Conservation (phyloP, 2,888 invertebrate genomes). For the Drosophila acutilabella region DNA sequence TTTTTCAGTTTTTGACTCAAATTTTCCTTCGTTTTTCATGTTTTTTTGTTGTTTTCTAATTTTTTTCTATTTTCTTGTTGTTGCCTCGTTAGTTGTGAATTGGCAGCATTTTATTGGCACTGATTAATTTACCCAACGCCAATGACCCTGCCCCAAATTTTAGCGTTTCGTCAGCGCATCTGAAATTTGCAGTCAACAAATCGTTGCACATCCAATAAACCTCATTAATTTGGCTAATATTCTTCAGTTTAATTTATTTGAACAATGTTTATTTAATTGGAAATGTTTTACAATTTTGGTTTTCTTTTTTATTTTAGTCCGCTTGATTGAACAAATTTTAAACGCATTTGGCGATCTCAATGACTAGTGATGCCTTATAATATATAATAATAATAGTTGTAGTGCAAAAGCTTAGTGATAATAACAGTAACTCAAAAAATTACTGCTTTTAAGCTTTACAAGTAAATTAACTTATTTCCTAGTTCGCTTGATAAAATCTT, state of each 20-base stretch:
- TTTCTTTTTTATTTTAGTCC: too few species aligned
- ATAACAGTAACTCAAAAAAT: too few species aligned
- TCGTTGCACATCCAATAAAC: neutral
- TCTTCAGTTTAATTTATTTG: neutral
- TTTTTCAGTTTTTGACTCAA: slow-evolving; percentile 43
- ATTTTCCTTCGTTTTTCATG: slow-evolving; percentile 21
- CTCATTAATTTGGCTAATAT: neutral
- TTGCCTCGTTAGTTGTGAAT: slow-evolving; percentile 38
- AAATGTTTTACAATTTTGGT: too few species aligned
- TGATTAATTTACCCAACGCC: slow-evolving; percentile 63
- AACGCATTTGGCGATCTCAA: too few species aligned
- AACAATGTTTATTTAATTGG: neutral
- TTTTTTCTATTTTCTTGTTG: slow-evolving; percentile 22
- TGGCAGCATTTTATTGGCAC: slow-evolving; percentile 62
- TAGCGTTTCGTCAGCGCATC: slow-evolving; percentile 3
- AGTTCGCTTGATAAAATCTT: too few species aligned
- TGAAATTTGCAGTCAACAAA: neutral
- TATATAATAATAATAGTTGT: too few species aligned
- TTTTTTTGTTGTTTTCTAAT: slow-evolving; percentile 6
- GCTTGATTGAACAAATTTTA: too few species aligned
- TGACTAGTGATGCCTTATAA: too few species aligned
- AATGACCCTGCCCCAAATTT: slow-evolving; percentile 62
- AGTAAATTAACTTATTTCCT: too few species aligned
- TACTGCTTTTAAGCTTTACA: too few species aligned
- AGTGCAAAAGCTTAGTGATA: too few species aligned